These are phyloP conservation scores for Threskiornis aethiopicus DNA, from an alignment of 2,797 vertebrate genomes.

Conservation along the genomic window DNA sequence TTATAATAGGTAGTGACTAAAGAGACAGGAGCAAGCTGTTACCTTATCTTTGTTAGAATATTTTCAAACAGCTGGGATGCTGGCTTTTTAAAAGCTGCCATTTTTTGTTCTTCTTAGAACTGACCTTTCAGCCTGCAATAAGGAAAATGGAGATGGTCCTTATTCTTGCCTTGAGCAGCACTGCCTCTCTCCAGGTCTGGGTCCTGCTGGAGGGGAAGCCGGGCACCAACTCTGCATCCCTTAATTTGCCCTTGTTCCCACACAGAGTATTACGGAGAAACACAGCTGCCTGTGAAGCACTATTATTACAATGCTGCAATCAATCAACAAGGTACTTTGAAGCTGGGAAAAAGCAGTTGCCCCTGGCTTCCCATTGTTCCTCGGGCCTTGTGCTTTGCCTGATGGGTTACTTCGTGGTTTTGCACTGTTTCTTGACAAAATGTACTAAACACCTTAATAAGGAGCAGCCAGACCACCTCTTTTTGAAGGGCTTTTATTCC, in stretches of 20 bases:
- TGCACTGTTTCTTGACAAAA: neutral
- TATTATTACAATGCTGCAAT: neutral
- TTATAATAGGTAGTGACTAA: neutral
- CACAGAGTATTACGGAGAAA: accelerated
- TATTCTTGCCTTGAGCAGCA: neutral
- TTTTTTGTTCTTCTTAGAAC: neutral
- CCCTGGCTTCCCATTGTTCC: neutral
- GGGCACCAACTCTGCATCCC: neutral
- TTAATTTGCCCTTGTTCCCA: neutral
- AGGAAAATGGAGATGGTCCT: neutral
- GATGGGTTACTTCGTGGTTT: neutral
- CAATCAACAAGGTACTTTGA: neutral
- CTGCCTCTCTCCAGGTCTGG: accelerated
- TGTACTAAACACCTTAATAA: neutral
- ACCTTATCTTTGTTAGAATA: neutral
- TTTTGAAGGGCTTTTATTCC: neutral
- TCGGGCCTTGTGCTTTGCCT: neutral
- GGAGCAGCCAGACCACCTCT: neutral
- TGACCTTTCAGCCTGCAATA: neutral
- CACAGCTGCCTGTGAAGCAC: neutral
- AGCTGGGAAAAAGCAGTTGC: neutral
- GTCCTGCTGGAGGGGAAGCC: neutral
- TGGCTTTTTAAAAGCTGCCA: neutral
- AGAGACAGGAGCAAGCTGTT: neutral
- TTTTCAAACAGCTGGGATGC: neutral